Evolutionary conservation across 2,888 invertebrate genomes (phyloP).

Genomic region (Lordiphosa andalusiaca): DNA sequence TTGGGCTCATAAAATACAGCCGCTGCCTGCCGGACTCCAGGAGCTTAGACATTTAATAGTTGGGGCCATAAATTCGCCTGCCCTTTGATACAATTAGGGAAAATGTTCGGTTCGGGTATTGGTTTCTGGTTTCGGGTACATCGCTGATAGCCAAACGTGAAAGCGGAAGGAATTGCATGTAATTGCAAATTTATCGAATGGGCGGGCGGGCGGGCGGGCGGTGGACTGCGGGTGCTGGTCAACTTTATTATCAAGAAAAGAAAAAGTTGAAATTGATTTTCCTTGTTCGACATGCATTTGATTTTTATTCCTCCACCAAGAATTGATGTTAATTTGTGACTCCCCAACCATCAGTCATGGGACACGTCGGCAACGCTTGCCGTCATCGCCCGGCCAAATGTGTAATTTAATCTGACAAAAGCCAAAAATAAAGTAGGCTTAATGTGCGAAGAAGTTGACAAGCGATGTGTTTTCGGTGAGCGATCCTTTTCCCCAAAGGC

Average conservation of each 20-base stretch:
- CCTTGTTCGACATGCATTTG: constrained; percentile 51
- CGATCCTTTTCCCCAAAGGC: constrained; percentile 27
- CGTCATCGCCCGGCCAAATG: constrained; percentile 46
- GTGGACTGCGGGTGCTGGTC: neutral
- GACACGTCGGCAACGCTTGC: constrained; percentile 34
- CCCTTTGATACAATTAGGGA: constrained; percentile 60
- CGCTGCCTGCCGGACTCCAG: constrained; percentile 6
- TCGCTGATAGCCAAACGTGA: constrained; percentile 47
- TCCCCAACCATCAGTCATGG: constrained; percentile 17
- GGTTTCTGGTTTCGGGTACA: constrained; percentile 56
- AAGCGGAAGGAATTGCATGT: constrained; percentile 4
- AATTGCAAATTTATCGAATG: neutral
- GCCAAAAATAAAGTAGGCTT: constrained; percentile 59
- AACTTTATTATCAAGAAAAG: neutral
- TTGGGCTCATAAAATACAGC: constrained; percentile 28
- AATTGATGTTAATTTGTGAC: constrained; percentile 44
- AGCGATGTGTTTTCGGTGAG: constrained; percentile 42
- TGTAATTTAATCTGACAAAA: constrained; percentile 73
- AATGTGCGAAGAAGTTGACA: constrained; percentile 70
- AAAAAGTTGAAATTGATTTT: constrained; percentile 42
- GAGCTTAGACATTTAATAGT: constrained; percentile 57
- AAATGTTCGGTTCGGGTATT: constrained; percentile 45
- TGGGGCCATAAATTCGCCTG: constrained; percentile 56
- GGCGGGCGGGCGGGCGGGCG: too few species aligned
- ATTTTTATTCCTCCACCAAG: constrained; percentile 35